Conservation (phyloP, 2,113 vertebrate species). For the Grantiella picta region DNA sequence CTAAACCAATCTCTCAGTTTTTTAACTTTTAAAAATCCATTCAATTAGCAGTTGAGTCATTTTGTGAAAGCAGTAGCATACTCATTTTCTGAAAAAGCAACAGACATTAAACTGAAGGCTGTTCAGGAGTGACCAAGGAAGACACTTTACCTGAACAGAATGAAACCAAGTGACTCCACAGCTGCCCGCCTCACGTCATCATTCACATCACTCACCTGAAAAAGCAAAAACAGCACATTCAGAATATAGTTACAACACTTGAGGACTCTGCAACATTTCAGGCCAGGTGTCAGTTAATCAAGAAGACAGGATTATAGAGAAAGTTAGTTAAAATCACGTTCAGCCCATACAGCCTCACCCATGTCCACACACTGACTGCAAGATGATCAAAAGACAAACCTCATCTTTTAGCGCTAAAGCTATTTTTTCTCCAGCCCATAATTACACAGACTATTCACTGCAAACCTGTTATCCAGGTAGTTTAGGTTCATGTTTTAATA, state of each 20-base stretch:
- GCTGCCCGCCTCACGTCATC: slow-evolving; percentile 96
- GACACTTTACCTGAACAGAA: slow-evolving; percentile 91
- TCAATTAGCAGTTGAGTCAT: neutral
- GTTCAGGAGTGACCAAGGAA: neutral
- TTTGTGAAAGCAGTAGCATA: neutral
- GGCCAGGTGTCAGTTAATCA: neutral
- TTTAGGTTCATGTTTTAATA: neutral
- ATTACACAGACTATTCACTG: neutral
- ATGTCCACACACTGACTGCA: neutral
- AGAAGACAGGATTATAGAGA: neutral
- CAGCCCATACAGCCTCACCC: neutral
- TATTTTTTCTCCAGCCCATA: neutral
- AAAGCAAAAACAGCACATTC: neutral
- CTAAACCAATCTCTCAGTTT: neutral
- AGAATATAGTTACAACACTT: neutral
- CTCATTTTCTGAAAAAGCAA: neutral
- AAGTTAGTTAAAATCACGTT: neutral
- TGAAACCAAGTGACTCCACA: slow-evolving; percentile 97
- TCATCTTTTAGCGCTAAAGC: neutral
- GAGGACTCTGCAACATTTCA: neutral
- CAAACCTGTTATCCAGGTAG: neutral
- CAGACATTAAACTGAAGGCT: neutral
- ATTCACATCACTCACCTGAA: slow-evolving; percentile 95
- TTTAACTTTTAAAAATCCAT: neutral
- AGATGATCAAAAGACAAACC: neutral